phyloP scores from a whole-genome alignment of 2,113 vertebrate genomes.

The Albula glossodonta region DNA sequence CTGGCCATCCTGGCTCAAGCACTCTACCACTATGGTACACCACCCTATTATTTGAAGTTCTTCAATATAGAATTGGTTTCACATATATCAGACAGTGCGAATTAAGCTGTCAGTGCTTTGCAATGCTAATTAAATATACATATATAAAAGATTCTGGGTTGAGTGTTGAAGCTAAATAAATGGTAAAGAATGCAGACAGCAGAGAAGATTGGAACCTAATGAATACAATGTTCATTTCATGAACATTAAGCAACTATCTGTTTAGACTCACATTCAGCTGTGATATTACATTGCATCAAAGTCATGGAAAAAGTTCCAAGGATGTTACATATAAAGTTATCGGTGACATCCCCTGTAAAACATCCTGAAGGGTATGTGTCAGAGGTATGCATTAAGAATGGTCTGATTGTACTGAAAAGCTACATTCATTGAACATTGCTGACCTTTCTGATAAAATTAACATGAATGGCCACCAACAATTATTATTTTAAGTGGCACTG shows the following conservation, averaged over 20 bases:
- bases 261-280: not conserved
- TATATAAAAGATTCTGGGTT: not conserved
- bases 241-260: not conserved
- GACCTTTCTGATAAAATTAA: no score
- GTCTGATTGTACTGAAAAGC: no score
- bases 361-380: no score
- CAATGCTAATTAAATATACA: not conserved
- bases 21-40: not conserved
- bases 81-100: not conserved
- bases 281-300: not conserved
- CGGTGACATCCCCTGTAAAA: no score
- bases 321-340: no score
- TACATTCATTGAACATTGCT: no score
- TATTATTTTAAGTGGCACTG: no score
- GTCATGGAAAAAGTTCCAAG: no score
- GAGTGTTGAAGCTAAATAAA: not conserved
- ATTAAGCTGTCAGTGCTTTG: not conserved
- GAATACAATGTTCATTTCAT: not conserved
- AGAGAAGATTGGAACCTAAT: not conserved
- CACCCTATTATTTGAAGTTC: not conserved
- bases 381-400: no score
- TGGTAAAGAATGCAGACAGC: not conserved
- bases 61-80: not conserved
- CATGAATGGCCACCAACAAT: no score
- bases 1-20: not conserved